Evolutionary conservation across 2,888 invertebrate genomes (phyloP), one percentile per base, ranked within the genome.

Genomic region (Rhyacophila evoluta): DNA sequence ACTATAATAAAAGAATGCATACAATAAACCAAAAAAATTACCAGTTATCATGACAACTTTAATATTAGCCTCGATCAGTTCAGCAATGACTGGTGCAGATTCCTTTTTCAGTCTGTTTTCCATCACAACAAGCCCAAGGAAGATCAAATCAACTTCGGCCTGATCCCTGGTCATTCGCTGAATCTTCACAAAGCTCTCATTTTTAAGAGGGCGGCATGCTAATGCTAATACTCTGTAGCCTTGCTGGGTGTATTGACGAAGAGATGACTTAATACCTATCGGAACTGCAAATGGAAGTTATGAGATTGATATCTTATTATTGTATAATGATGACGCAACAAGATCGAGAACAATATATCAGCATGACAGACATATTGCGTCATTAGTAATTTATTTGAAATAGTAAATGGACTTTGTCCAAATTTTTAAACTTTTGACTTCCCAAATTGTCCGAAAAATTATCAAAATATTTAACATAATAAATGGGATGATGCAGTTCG

Each of bases 31-130:
- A 33, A 2, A 19, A 2, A 8, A 79, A 84, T 84, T 84, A 94
- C 95, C 98, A 37, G 99, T 99, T 4, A 99, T 96, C 99, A 99
- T 99, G n/a, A 98, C 93, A 2, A 95, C 95, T 74, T 96, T 92
- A 75, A 99, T 96, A 83, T 94, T 92, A 0, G 99, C 99, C 8
- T 94, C 91, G 83, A 93, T 94, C 73, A 99, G 88, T 71, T 93
- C 92, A 6, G 91, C 87, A 74, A 99, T 95, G 72, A 97, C 94
- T 1, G 94, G 93, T 0, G 93, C 92, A 0, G 98, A 97, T 84
- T 97, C 95, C 0, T 94, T 93, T 85, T 99, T 99, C 75, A 99
- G 88, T 0, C 97, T 92, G 87, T 99, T 99, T 87, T 99, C 99
- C 89, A 99, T 91, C 6, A 99, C 94, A 10, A 99, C 94, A 83